Conservation (phyloP, 2,113 vertebrate species). For the Pantherophis guttatus region DNA sequence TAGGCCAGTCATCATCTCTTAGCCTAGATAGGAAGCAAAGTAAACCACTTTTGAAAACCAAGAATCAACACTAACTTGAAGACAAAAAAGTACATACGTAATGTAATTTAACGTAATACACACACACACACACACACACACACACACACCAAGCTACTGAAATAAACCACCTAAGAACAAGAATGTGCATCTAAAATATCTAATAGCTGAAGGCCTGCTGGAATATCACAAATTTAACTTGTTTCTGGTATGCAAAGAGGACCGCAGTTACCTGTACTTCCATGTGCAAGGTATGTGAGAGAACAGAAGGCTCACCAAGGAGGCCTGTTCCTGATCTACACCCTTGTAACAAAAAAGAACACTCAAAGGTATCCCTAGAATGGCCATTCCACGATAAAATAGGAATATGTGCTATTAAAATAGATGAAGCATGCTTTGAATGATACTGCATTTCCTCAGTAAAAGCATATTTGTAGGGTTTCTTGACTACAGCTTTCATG, state of each 20-base stretch:
- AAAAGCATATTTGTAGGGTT: background rate
- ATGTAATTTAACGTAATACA: background rate
- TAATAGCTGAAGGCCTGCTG: background rate
- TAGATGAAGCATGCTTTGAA: background rate
- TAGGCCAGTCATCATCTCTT: background rate
- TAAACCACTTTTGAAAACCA: background rate
- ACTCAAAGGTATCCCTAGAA: background rate
- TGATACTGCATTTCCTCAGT: background rate
- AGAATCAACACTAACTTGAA: background rate
- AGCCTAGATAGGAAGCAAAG: background rate
- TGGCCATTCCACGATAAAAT: background rate
- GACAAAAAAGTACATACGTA: background rate
- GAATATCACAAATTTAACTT: background rate
- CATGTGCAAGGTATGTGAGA: background rate
- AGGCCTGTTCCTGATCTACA: background rate
- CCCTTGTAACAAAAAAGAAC: background rate
- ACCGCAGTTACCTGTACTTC: background rate
- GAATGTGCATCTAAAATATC: background rate
- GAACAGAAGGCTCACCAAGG: background rate
- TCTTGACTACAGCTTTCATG: background rate
- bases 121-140: background rate
- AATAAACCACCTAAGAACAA: background rate
- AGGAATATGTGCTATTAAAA: background rate
- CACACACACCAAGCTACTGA: background rate
- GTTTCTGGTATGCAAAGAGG: background rate